A percentile compares a stretch with the other conserved stretches of the same genome.
Conservation (phyloP, 2,888 invertebrate genomes). For the Andrena hattorfiana region DNA sequence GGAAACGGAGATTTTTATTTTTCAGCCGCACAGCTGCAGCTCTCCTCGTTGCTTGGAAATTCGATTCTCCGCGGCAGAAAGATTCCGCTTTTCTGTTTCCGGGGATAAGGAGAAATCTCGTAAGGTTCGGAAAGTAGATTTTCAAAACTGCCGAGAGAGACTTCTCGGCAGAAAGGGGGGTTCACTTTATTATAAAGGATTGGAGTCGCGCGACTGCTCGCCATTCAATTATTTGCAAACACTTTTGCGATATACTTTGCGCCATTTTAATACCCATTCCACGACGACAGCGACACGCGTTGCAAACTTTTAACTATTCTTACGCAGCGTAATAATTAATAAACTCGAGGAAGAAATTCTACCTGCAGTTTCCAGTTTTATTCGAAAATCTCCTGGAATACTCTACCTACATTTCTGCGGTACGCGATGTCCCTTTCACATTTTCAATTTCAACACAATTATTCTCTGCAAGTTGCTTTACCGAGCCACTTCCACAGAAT, state of each 20-base stretch:
- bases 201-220: background rate
- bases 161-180: background rate
- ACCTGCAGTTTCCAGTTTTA: no score
- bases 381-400: no score
- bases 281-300: no score
- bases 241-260: no score
- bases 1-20: conserved; percentile 22
- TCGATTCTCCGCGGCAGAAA: conserved; percentile 13
- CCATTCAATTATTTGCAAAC: background rate
- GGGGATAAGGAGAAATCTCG: conserved; percentile 16
- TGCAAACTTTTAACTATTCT: no score
- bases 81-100: conserved; percentile 19
- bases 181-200: conserved; percentile 3
- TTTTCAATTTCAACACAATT: no score
- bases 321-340: no score
- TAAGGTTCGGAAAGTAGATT: conserved; percentile 28
- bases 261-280: no score
- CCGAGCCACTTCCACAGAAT: conserved; percentile 3
- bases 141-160: conserved; percentile 22
- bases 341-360: no score
- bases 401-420: no score
- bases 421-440: no score
- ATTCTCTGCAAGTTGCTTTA: no score
- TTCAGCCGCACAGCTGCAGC: background rate
- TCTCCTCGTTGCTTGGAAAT: background rate